Percentiles rank a stretch among this genome's conserved stretches.
Evolutionary conservation across 1,140 invertebrate species (phyloP).

Genomic region (Drosophila triauraria): DNA sequence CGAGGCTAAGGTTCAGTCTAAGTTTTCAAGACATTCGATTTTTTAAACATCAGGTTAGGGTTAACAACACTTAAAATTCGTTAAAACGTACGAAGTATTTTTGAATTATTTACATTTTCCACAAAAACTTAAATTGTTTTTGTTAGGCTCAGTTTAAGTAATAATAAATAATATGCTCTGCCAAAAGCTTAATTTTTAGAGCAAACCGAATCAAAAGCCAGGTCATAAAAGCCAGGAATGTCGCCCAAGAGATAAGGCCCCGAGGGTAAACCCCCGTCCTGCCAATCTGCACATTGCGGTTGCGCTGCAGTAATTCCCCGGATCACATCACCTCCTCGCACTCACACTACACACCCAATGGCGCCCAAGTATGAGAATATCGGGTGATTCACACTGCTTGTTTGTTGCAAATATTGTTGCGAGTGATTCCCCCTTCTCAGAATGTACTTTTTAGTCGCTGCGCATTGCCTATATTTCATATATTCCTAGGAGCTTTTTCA

Average conservation of each 20-base stretch:
- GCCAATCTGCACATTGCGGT: constrained; percentile 15
- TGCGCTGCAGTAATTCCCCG: constrained; percentile 39
- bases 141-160: too few relatives aligned
- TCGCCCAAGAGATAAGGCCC: constrained; percentile 42
- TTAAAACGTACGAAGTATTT: too few relatives aligned
- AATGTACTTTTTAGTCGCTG: constrained; percentile 14
- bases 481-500: background rate
- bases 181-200: background rate
- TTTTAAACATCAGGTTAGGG: too few relatives aligned
- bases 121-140: too few relatives aligned
- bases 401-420: background rate
- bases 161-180: background rate
- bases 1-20: too few relatives aligned
- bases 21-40: too few relatives aligned
- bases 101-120: too few relatives aligned
- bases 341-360: constrained; percentile 1
- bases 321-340: constrained; percentile 13
- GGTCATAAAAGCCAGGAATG: constrained; percentile 35
- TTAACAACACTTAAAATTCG: too few relatives aligned
- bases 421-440: constrained; percentile 36
- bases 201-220: background rate
- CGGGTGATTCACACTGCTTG: constrained; percentile 40
- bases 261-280: constrained; percentile 15
- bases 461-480: background rate
- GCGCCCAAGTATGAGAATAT: background rate